Evolutionary conservation across 1,140 invertebrate genomes (phyloP), one percentile per base, ranked within the genome.

Genomic region (Drosophila sproati): DNA sequence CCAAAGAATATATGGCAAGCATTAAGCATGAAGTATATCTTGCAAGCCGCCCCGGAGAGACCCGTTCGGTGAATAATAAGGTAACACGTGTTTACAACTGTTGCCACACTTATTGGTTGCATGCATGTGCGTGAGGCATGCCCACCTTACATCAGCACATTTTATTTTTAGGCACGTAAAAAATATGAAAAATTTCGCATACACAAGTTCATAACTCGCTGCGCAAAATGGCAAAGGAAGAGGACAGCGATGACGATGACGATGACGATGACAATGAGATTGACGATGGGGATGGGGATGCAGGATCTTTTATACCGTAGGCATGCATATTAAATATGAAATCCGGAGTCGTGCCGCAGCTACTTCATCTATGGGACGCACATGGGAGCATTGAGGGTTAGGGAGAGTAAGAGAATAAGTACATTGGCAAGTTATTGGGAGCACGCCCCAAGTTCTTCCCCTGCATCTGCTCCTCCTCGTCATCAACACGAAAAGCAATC

Each of bases 401-500:
- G 8, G 35, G 20, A 31, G 5, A 28, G 4, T 5, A 5, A 28
- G 39, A 43, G 63, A 31, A 41, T 51, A 37, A 67, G 70, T 60
- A 73, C 68, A 75, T 71, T 71, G 73, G 59, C 66, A 75, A 71
- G 51, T 50, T 63, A 71, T 75, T 67, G 66, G 48, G 29, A 61
- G 60, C 61, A 37, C 34, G 45, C 56, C 28, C 20, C 55, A 39
- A 37, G 57, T 31, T 61, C 34, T 35, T 20, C 34, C 29, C 31
- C 41, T 50, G 20, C 20, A 20, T 20, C 48, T 7, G 51, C 32
- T 5, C 45, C 47, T 51, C 51, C 51, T 12, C 12, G 72, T 76
- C 80, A 88, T 81, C 85, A 75, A 85, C 80, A 90, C 85, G 85
- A 88, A 88, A 89, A 88, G 85, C 85, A 88, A 88, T 88, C 85